A percentile compares a stretch with the other conserved stretches of the same genome.
Conservation (phyloP, 2,797 vertebrate genomes). For the Botia almorhae region DNA sequence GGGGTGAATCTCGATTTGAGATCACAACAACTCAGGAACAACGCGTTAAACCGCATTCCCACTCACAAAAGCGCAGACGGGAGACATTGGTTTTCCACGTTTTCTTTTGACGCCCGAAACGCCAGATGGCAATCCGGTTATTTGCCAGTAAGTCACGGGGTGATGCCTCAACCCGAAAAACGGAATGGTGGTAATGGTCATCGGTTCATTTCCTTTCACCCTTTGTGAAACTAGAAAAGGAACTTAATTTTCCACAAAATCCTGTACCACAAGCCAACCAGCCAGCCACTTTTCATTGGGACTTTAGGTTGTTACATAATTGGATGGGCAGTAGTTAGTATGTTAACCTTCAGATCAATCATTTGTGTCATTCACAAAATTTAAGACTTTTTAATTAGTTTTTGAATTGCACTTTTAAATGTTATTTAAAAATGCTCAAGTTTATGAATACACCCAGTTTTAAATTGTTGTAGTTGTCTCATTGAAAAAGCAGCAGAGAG, state of each 20-base stretch:
- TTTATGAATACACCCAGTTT: neutral
- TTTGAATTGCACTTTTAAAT: neutral
- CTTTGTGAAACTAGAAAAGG: conserved; percentile 1
- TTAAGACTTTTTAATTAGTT: conserved; percentile 4
- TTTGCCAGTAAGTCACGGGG: conserved; percentile 30
- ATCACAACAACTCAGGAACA: conserved; percentile 30
- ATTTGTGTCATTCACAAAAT: conserved; percentile 24
- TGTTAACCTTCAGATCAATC: conserved; percentile 28
- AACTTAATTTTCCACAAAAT: conserved; percentile 26
- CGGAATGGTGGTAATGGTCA: conserved; percentile 10
- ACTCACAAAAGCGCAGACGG: neutral
- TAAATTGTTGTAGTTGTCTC: neutral
- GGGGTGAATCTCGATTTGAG: conserved; percentile 40
- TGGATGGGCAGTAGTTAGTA: conserved; percentile 5
- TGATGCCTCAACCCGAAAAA: conserved; percentile 9
- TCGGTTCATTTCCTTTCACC: conserved; percentile 25
- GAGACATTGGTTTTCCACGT: neutral
- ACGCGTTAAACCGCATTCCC: conserved; percentile 29
- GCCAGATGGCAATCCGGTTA: conserved; percentile 36
- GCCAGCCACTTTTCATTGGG: conserved; percentile 9
- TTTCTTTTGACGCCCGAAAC: conserved; percentile 5
- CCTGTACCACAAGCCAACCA: neutral
- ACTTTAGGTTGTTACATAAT: conserved; percentile 28
- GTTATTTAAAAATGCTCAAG: neutral
- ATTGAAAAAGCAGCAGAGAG: neutral